A percentile compares a stretch with the other conserved stretches of the same genome.
Evolutionary conservation across 2,888 invertebrate genomes (phyloP).

Genomic region (Eupelmus urozonus): DNA sequence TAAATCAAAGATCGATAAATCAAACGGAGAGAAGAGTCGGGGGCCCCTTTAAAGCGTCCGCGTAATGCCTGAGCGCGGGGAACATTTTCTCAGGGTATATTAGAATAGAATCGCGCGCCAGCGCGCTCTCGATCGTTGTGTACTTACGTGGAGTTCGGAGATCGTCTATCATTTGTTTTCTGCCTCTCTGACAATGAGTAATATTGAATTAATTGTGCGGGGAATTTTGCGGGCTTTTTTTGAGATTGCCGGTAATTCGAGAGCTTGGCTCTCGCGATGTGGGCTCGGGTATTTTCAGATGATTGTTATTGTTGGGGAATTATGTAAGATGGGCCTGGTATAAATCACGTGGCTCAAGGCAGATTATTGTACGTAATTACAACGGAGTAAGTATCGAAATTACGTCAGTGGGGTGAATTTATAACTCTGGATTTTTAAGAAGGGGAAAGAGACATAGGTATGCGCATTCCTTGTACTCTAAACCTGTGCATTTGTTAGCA

Average conservation of each 20-base stretch:
- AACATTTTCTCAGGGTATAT: conserved; percentile 48
- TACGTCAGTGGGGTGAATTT: neutral
- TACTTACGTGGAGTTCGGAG: too few relatives aligned
- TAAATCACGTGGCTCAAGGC: conserved; percentile 19
- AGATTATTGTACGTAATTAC: conserved; percentile 36
- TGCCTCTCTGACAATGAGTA: conserved; percentile 22
- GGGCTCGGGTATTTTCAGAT: neutral
- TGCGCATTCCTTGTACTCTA: too few relatives aligned
- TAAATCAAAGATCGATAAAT: conserved; percentile 59
- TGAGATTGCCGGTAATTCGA: neutral
- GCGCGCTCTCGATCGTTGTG: too few relatives aligned
- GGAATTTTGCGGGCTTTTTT: neutral
- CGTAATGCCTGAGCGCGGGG: conserved; percentile 35
- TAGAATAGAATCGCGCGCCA: conserved; percentile 22
- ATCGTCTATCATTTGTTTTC: conserved; percentile 38
- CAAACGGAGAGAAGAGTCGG: conserved; percentile 13
- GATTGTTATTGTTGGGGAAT: neutral
- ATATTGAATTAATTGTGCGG: conserved; percentile 42
- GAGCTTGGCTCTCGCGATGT: neutral
- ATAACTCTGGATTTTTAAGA: neutral
- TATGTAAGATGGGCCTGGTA: conserved; percentile 6
- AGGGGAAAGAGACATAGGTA: neutral
- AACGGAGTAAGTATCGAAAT: conserved; percentile 29
- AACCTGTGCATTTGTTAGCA: neutral
- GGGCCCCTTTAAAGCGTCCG: conserved; percentile 45